phyloP scores from a whole-genome alignment of 2,888 invertebrate species.

The Ischnus inquisitorius region DNA sequence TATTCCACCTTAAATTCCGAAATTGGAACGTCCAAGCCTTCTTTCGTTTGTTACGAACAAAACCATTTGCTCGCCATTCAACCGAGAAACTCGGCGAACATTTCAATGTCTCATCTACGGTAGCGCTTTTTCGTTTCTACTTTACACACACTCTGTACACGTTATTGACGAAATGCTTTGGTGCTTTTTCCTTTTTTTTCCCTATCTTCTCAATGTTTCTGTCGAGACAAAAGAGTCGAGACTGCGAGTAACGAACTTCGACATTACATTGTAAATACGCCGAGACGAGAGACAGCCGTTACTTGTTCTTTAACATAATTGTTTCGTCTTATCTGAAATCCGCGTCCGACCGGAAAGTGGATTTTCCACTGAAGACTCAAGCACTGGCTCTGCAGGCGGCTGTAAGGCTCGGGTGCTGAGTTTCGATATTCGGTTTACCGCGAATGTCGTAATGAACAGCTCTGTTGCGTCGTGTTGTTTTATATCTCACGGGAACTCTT shows the following conservation, averaged over 20 bases:
- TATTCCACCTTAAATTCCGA: constrained; percentile 27
- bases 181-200: constrained; percentile 3
- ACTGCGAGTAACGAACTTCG: constrained; percentile 37
- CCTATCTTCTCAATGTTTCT: neutral
- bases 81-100: neutral
- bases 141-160: constrained; percentile 42
- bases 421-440: neutral
- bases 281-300: constrained; percentile 53
- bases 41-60: neutral
- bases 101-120: constrained; percentile 17
- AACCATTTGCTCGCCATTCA: constrained; percentile 1
- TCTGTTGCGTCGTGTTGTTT: neutral
- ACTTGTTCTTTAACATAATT: neutral
- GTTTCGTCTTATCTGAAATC: neutral
- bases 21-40: constrained; percentile 56
- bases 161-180: constrained; percentile 13
- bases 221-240: constrained; percentile 44
- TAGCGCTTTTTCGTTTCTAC: constrained; percentile 37
- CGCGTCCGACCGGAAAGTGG: constrained; percentile 28
- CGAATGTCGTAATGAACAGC: neutral
- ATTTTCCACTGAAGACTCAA: constrained; percentile 46
- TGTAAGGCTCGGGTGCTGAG: neutral
- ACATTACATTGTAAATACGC: constrained; percentile 51
- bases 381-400: neutral
- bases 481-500: neutral